Evolutionary conservation across 2,113 vertebrate genomes (phyloP), one percentile per base, ranked within the genome.

Genomic region (Otolemur garnettii): DNA sequence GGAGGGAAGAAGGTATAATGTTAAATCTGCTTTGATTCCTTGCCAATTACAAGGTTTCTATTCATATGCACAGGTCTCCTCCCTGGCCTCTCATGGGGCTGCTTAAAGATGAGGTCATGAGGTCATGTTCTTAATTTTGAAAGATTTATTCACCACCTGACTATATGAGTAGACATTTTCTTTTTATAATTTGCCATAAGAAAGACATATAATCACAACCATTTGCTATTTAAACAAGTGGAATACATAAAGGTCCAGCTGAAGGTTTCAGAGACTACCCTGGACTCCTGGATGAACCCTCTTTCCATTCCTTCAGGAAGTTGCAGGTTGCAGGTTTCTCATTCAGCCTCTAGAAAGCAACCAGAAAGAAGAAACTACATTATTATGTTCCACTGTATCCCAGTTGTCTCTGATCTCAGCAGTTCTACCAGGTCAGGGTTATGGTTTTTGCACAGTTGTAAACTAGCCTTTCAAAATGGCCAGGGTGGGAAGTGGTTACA

Each of bases 341-440:
- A n/a, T 64, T 79, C 33, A 64, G 42, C 74, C 42, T 86, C 62
- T 57, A 80, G 88, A 91, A 66, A 57, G 81, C 42, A 72, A 14
- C 33, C 72, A 91, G 88, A 42, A 95, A 91, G 55, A 91, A 85
- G 13, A 91, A 90, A 84, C 30, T 53, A 78, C 14, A 86, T 85
- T 77, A 42, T 71, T 59, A 19, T 26, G 5, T 78, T 80, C 53
- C 53, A 55, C 71, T 81, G n/a, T 7, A 74, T n/a, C 57, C 45
- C 42, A 83, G 60, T 18, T 84, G 50, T 59, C 69, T 82, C 42
- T 60, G 17, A 84, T 78, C 93, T 71, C 88, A 72, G 42, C 18
- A 62, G 45, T 85, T 86, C 71, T 81, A 79, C 26, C 53, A 78
- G 42, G 12, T 88, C 33, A 88, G 19, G 38, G 13, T 62, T 72